Evolutionary conservation across 2,797 vertebrate species (phyloP), one percentile per base, ranked within the genome.

Genomic region (Microctenopoma stevenorrisi): DNA sequence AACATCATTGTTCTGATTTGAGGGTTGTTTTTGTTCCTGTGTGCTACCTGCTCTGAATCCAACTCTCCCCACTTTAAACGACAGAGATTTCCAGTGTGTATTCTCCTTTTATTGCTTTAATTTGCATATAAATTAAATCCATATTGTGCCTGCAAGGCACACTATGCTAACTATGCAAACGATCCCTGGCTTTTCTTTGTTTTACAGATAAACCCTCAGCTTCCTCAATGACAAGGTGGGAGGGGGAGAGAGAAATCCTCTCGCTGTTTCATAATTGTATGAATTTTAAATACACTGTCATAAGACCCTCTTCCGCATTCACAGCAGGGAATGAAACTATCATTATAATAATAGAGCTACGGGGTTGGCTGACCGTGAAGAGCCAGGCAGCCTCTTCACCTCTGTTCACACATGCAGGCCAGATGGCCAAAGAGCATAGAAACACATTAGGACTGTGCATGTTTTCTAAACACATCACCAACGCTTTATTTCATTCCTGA

Each of bases 71-170:
- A 51, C 58, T 62, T 64, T 73, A 88, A 90, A 88, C 84, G 55
- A 77, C 66, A 25, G 40, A 87, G 70, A 93, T 94, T 90, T 92
- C 91, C 90, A 92, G 88, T 85, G 86, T 92, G 91, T 92, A 89
- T 90, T 91, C 90, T 89, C 86, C 72, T 89, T 93, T 93, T 94
- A 94, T 92, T 93, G 82, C 91, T 88, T 85, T 89, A 70, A 94
- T 95, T 95, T 95, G 91, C 94, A 94, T 94, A 94, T 93, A 94
- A 94, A 94, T 94, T 94, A 96, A 97, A 96, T 94, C 94, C 94
- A 96, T 96, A 96, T 96, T 96, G 95, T 96, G 94, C 96, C 96
- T 97, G 94, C 95, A 94, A 97, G 96, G 96, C 95, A 96, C 94
- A 94, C 93, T 92, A 69, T 91, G 95, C 93, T 94, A 95, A 95